Base-by-base conservation (phyloP, 1,140 invertebrate genomes). In the Formica selysi region DNA sequence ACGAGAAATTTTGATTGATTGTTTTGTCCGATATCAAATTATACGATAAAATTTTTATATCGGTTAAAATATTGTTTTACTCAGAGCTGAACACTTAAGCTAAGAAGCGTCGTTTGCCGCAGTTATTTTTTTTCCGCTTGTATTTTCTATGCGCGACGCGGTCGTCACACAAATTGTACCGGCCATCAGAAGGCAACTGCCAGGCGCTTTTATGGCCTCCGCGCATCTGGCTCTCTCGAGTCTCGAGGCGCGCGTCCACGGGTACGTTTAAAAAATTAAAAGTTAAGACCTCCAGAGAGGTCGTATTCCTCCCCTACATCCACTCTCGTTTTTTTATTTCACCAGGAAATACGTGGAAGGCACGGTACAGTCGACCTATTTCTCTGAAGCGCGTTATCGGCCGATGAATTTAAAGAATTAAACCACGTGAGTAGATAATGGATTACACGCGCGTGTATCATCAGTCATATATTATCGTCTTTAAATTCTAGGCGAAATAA, bases 231-330 rank as follows among this genome's bases (percentile, higher is more conserved):
- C 68, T 76, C 79, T 64, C 44, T 8, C 7, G 57, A 88, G 65
- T 32, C 32, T 32, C 32, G 32, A 32, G 32, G 32, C 32, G 36
- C 6, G 41, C 59, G 48, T 59, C 67, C 36, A 22, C 5, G 86
- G 32, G 11, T 51, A 62, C 48, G 70, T 59, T 76, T 71, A 22
- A 88, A 71, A 88, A 88, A 71, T 88, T 84, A 76, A 87, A 84
- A 65, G 22, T 87, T 76, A 84, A 84, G 61, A 51, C 36, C 57
- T 68, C 64, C 7, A 11, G 70, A 62, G 76, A 32, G 29, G 13
- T 29, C 11, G 26, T 51, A 19, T 51, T 51, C 26, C 67, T 16
- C 13, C 65, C 54, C 22, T 36, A 51, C 16, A 4, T 51, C 48
- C 16, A 19, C 48, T 29, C 22, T 38, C 22, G 32, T 73, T 85